Percentiles rank a stretch among this genome's conserved stretches.
These are phyloP conservation scores for Sepiola atlantica DNA, from an alignment of 2,888 invertebrate species.

Conservation along the genomic window DNA sequence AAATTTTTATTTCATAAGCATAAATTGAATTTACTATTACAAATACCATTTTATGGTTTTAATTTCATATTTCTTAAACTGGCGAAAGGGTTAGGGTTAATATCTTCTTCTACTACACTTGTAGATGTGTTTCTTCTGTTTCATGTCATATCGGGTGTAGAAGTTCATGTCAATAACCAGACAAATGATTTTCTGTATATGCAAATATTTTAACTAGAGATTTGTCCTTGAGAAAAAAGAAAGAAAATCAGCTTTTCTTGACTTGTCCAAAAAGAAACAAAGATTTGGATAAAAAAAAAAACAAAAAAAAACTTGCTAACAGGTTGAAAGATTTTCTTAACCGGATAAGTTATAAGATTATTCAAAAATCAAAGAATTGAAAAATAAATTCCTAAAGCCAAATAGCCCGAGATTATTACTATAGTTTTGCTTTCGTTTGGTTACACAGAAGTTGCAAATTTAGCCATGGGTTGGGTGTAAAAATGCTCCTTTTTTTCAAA, in stretches of 20 bases:
- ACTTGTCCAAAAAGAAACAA: neutral
- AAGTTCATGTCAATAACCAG: too few species aligned
- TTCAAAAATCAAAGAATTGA: neutral
- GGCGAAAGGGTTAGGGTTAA: too few species aligned
- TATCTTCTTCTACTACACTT: too few species aligned
- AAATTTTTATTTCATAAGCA: neutral
- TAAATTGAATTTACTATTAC: too few species aligned
- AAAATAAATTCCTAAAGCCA: neutral
- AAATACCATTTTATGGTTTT: too few species aligned
- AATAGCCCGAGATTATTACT: neutral
- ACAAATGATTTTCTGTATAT: neutral
- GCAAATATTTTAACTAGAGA: neutral
- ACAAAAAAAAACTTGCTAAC: neutral
- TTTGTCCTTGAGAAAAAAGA: neutral
- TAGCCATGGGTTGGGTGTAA: neutral
- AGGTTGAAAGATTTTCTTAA: neutral
- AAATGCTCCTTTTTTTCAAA: too few species aligned
- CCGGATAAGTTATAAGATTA: neutral
- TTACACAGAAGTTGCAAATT: conserved; percentile 36
- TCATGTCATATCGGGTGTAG: too few species aligned
- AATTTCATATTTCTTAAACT: too few species aligned
- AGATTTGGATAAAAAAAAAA: neutral
- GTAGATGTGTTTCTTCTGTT: too few species aligned
- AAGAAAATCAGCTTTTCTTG: neutral
- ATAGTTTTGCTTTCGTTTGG: conserved; percentile 34